These are phyloP conservation scores for Takifugu flavidus DNA, from an alignment of 2,113 vertebrate species.

Conservation along the genomic window DNA sequence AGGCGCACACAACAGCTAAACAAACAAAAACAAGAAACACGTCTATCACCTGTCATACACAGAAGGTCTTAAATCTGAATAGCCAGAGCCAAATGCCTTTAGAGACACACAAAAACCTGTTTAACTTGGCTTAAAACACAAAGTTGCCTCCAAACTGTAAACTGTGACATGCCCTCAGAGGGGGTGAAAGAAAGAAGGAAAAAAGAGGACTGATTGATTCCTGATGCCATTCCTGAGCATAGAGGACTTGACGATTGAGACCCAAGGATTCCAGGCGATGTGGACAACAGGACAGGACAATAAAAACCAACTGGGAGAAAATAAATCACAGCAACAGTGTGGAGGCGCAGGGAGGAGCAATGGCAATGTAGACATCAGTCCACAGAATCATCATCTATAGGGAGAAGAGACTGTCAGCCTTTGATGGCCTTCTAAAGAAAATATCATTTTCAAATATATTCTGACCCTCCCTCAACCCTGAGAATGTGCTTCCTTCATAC, in stretches of 20 bases:
- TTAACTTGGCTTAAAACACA: slow-evolving; percentile 61
- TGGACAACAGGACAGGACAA: slow-evolving; percentile 27
- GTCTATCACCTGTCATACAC: slow-evolving; percentile 38
- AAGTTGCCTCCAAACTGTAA: slow-evolving; percentile 32
- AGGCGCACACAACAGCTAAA: slow-evolving; percentile 30
- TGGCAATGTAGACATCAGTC: slow-evolving; percentile 47
- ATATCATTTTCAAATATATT: too few species aligned
- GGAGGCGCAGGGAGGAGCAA: slow-evolving; percentile 53
- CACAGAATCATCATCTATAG: slow-evolving; percentile 43
- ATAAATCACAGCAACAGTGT: slow-evolving; percentile 49
- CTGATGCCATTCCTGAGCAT: slow-evolving; percentile 72
- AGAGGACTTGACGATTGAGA: slow-evolving; percentile 63
- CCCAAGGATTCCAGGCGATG: slow-evolving; percentile 57
- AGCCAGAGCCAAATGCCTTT: slow-evolving; percentile 34
- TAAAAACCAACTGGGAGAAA: not conserved
- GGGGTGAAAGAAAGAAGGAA: slow-evolving; percentile 9
- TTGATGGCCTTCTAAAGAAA: not conserved
- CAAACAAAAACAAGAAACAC: slow-evolving; percentile 9
- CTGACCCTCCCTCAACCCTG: too few species aligned
- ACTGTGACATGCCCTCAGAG: slow-evolving; percentile 35
- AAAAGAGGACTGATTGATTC: slow-evolving; percentile 52
- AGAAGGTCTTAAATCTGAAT: slow-evolving; percentile 28
- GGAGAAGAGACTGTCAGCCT: not conserved
- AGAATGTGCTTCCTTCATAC: too few species aligned
- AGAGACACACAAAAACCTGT: slow-evolving; percentile 36